Base-by-base conservation (phyloP, 2,113 vertebrate genomes). In the Cyanoramphus novaezelandiae region DNA sequence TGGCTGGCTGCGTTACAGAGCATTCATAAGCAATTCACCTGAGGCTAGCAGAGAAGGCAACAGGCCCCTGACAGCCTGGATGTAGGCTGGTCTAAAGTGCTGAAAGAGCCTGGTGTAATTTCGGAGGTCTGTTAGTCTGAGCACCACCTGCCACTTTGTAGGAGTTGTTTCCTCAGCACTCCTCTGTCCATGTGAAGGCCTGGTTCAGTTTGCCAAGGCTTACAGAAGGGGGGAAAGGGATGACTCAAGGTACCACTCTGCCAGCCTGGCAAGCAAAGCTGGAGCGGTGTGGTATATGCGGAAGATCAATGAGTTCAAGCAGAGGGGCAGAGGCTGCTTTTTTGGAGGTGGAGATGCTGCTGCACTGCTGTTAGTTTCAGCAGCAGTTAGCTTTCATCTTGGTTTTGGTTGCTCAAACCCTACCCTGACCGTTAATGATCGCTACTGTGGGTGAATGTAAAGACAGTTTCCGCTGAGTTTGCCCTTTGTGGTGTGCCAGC, bases 401-500 rank as follows among this genome's bases (percentile, higher is more conserved):
- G 65, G 35, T 63, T 93, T 94, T 93, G 62, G 68, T 69, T 76
- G 69, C 65, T 59, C 83, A 86, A 92, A 76, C 81, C 41, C 17
- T 39, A 55, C 80, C 47, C 55, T 64, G 81, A 16, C 57, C 1
- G 23, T 91, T 94, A 75, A n/a, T 79, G 79, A 46, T 67, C 77
- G 72, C 46, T 90, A 2, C 69, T 95, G 77, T 81, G 91, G 80
- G 90, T 82, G 89, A 83, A 19, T 71, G 47, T 79, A 75, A 75
- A 0, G 0, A 31, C 33, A 1, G 93, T 92, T 97, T 96, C 95
- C 62, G 76, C 83, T 62, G 88, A 83, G 43, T 43, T 85, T 60
- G 86, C 68, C 65, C 92, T 88, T 76, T 94, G 94, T 1, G 15
- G 50, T 69, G 72, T 97, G 93, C 90, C 95, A 93, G 76, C 44